phyloP scores from a whole-genome alignment of 2,888 invertebrate species.

The Mechanitis mazaeus region DNA sequence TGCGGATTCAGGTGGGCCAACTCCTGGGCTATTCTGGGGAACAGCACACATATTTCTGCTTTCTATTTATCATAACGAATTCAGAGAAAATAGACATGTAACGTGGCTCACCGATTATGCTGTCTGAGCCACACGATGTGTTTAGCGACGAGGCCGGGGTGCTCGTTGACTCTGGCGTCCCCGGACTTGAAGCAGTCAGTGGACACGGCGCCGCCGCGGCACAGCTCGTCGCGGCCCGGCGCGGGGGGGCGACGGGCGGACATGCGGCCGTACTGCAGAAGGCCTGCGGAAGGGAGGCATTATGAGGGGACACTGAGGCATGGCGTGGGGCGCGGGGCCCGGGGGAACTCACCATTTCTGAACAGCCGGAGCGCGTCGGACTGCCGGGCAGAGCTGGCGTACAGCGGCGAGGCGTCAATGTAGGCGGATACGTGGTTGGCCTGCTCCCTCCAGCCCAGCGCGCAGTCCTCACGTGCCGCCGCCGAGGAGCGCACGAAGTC shows the following conservation, averaged over 20 bases:
- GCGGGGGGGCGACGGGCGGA: slow-evolving; percentile 78
- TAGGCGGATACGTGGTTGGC: slow-evolving; percentile 89
- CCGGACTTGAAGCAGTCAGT: slow-evolving; percentile 87
- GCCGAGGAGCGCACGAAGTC: slow-evolving; percentile 90
- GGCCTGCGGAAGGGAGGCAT: slow-evolving; percentile 39
- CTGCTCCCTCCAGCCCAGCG: slow-evolving; percentile 89
- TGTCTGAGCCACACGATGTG: slow-evolving; percentile 86
- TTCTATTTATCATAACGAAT: neutral
- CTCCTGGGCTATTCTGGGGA: slow-evolving; percentile 80
- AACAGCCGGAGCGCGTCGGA: slow-evolving; percentile 86
- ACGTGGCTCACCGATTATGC: slow-evolving; percentile 76
- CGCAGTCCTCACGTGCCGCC: slow-evolving; percentile 86
- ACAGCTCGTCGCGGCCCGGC: slow-evolving; percentile 79
- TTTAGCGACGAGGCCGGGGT: slow-evolving; percentile 85
- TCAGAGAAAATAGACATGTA: neutral
- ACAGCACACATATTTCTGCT: neutral
- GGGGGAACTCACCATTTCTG: slow-evolving; percentile 78
- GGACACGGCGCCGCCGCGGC: slow-evolving; percentile 82
- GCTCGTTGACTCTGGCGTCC: slow-evolving; percentile 87
- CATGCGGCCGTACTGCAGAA: slow-evolving; percentile 80
- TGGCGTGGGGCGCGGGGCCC: too few relatives aligned
- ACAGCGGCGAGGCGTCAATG: slow-evolving; percentile 88
- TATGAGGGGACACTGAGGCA: too few relatives aligned
- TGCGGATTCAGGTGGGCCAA: slow-evolving; percentile 85
- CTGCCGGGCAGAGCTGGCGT: slow-evolving; percentile 84